These are phyloP conservation scores for Urocitellus parryii DNA, from an alignment of 2,113 vertebrate genomes.

Conservation along the genomic window DNA sequence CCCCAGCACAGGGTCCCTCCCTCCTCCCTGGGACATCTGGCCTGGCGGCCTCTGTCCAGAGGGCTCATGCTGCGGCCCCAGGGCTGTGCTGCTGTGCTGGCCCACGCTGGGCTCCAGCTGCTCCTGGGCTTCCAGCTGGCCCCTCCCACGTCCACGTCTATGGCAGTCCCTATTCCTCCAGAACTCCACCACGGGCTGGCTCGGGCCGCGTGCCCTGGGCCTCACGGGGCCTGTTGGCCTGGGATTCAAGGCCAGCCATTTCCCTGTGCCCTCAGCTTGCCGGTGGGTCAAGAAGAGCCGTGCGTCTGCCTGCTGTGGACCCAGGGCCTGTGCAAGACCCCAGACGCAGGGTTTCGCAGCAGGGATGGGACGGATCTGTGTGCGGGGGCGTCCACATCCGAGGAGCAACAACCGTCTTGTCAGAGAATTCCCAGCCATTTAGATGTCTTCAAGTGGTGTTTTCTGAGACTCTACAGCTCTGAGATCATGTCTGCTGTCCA, in stretches of 20 bases:
- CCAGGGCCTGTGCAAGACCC: fast-evolving
- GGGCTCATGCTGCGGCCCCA: not conserved
- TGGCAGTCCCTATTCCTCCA: not conserved
- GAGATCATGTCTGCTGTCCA: constrained; percentile 42
- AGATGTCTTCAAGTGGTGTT: constrained; percentile 48
- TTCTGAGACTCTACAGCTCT: constrained; percentile 51
- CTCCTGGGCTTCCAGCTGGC: not conserved
- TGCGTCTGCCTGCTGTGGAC: not conserved
- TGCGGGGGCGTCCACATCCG: not conserved
- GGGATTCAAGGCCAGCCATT: not conserved
- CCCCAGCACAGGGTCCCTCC: no score
- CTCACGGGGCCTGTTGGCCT: not conserved
- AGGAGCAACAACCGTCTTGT: not conserved
- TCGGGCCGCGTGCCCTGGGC: fast-evolving
- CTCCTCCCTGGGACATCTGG: not conserved
- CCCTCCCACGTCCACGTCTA: no score
- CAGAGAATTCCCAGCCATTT: constrained; percentile 45
- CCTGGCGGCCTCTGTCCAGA: not conserved
- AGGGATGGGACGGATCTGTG: not conserved
- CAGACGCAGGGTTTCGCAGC: fast-evolving
- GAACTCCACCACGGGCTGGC: fast-evolving
- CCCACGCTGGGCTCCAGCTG: fast-evolving
- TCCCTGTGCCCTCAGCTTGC: not conserved
- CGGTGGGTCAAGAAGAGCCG: not conserved
- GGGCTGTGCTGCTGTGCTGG: no score